phyloP scores from a whole-genome alignment of 2,888 invertebrate genomes.

The Matsumyia berberina region DNA sequence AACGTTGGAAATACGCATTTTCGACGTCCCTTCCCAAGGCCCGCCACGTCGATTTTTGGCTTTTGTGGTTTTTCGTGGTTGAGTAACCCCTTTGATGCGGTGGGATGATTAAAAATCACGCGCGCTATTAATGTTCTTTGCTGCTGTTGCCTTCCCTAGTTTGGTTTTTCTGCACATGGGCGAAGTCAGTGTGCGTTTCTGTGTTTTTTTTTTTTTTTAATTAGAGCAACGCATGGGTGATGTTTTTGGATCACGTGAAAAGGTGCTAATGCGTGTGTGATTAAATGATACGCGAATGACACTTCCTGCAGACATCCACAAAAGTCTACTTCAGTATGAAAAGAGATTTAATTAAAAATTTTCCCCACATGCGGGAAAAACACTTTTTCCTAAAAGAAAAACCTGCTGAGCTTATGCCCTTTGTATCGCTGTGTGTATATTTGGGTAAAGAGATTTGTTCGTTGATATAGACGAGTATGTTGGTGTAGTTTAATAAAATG shows the following conservation, averaged over 20 bases:
- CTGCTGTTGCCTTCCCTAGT: slow-evolving; percentile 18
- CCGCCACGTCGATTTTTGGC: slow-evolving; percentile 3
- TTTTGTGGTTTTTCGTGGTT: slow-evolving; percentile 28
- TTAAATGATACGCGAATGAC: slow-evolving; percentile 22
- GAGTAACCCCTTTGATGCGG: slow-evolving; percentile 54
- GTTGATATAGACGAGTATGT: slow-evolving; percentile 18
- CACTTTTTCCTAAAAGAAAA: not conserved
- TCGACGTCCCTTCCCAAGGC: slow-evolving; percentile 25
- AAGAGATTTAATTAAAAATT: slow-evolving; percentile 52
- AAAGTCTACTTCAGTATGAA: slow-evolving; percentile 29
- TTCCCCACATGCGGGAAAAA: slow-evolving; percentile 3
- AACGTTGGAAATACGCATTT: slow-evolving; percentile 47
- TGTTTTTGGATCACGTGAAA: slow-evolving; percentile 35
- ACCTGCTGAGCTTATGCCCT: slow-evolving; percentile 28
- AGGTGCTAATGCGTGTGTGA: slow-evolving; percentile 47
- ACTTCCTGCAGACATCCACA: not conserved
- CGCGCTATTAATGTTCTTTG: slow-evolving; percentile 44
- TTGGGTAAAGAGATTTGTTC: slow-evolving; percentile 14
- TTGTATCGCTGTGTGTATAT: slow-evolving; percentile 2
- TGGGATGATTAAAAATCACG: slow-evolving; percentile 52
- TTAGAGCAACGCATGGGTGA: slow-evolving; percentile 39
- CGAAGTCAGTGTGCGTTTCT: slow-evolving; percentile 11
- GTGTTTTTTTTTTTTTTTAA: slow-evolving; percentile 33
- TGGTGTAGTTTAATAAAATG: slow-evolving; percentile 52
- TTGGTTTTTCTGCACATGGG: slow-evolving; percentile 31